Conservation (phyloP, 2,113 vertebrate species). For the Fregetta grallaria region DNA sequence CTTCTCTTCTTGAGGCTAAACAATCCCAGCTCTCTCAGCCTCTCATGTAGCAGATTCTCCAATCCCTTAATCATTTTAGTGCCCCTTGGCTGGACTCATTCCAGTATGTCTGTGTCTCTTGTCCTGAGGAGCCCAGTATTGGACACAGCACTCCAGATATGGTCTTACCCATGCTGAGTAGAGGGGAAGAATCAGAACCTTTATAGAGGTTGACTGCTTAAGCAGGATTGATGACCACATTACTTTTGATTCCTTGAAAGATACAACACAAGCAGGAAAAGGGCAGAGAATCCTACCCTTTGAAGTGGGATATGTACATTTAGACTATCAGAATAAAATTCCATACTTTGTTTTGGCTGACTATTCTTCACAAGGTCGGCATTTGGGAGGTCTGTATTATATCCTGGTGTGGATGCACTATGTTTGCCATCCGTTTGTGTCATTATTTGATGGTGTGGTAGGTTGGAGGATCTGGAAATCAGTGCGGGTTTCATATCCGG, state of each 20-base stretch:
- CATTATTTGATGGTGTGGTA: neutral
- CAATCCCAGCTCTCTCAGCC: neutral
- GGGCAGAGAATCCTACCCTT: neutral
- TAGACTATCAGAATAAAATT: neutral
- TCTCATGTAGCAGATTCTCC: neutral
- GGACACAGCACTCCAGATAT: neutral
- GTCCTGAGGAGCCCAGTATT: neutral
- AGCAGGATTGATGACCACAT: neutral
- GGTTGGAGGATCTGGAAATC: neutral
- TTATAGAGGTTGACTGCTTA: neutral
- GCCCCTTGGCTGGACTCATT: neutral
- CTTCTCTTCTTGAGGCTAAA: neutral
- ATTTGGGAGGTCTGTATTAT: neutral
- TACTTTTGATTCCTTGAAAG: neutral
- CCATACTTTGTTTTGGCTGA: neutral
- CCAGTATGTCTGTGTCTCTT: neutral
- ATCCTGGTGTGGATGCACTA: neutral
- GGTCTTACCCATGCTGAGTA: neutral
- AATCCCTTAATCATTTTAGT: neutral
- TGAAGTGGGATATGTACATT: neutral
- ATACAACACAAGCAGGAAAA: neutral
- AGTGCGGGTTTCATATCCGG: neutral
- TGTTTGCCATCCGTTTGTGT: neutral
- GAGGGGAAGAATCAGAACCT: neutral
- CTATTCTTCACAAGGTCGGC: fast-evolving